phyloP scores from a whole-genome alignment of 2,113 vertebrate genomes.

The human region DNA sequence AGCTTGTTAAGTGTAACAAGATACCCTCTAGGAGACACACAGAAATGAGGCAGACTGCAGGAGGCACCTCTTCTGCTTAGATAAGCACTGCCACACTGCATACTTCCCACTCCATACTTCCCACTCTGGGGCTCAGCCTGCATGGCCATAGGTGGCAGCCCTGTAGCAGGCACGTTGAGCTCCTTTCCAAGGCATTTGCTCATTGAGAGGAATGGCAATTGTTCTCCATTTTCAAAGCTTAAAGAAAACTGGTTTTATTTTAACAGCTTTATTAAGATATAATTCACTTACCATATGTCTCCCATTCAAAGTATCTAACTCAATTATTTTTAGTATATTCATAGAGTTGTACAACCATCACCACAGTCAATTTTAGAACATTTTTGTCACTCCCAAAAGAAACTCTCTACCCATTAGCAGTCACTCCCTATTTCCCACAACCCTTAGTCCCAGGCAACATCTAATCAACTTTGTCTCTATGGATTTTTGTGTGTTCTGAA shows the following conservation, averaged over 20 bases:
- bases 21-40: neutral
- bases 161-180: neutral
- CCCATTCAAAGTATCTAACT: neutral
- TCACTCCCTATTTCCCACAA: neutral
- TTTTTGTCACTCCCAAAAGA: neutral
- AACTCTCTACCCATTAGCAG: neutral
- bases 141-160: fast-evolving
- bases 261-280: neutral
- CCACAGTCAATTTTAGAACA: neutral
- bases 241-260: neutral
- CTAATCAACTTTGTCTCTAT: neutral
- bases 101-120: no score
- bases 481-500: neutral
- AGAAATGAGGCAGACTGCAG: neutral
- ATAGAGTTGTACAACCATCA: neutral
- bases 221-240: neutral
- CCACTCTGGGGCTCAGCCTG: neutral
- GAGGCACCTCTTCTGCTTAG: neutral
- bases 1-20: neutral
- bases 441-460: neutral
- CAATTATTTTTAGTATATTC: neutral
- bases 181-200: neutral
- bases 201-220: neutral
- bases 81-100: neutral
- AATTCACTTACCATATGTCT: neutral